Percentiles rank a stretch among this genome's conserved stretches.
Evolutionary conservation across 2,797 vertebrate genomes (phyloP).

Genomic region (Microtus obscurus): DNA sequence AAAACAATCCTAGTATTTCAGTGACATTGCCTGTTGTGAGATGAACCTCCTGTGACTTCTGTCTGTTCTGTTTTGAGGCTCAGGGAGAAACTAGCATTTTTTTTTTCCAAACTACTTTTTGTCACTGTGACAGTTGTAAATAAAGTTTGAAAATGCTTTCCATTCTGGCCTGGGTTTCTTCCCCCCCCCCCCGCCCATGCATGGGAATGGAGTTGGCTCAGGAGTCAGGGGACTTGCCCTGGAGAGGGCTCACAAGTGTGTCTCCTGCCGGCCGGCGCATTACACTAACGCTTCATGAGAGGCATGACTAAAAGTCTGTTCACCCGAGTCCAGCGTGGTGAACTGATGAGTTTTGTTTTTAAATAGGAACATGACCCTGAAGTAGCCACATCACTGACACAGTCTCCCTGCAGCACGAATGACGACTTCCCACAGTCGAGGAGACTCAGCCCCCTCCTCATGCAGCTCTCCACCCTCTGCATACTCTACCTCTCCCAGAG

Average conservation of each 20-base stretch:
- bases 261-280: too few species aligned
- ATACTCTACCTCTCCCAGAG: neutral
- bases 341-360: neutral
- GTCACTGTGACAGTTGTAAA: constrained; percentile 97
- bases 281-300: neutral
- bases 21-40: constrained; percentile 91
- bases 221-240: neutral
- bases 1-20: constrained; percentile 89
- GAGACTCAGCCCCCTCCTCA: neutral
- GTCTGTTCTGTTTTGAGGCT: constrained; percentile 96
- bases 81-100: constrained; percentile 97
- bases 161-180: constrained; percentile 82
- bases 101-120: constrained; percentile 94
- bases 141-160: constrained; percentile 99
- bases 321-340: neutral
- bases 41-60: constrained; percentile 91
- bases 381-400: neutral
- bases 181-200: neutral
- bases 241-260: fast-evolving
- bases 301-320: neutral
- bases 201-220: neutral
- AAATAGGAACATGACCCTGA: neutral
- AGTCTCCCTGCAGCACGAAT: neutral
- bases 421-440: neutral
- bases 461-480: neutral